These are phyloP conservation scores for Sarcophilus harrisii DNA, from an alignment of 2,797 vertebrate genomes.

Conservation along the genomic window DNA sequence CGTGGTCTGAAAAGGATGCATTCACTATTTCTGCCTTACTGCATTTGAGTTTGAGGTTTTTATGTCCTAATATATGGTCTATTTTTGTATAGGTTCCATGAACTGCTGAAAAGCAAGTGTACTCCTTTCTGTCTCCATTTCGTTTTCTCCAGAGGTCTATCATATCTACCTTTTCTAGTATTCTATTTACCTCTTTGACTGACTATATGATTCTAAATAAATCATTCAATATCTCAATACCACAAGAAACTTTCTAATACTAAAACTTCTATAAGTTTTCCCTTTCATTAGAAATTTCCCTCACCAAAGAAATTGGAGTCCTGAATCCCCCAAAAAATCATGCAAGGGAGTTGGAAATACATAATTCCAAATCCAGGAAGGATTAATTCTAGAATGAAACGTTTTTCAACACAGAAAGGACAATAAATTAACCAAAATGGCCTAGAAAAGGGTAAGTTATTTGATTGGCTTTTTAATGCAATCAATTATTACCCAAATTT, in stretches of 20 bases:
- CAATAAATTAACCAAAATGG: background rate
- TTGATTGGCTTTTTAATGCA: background rate
- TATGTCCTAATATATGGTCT: no score
- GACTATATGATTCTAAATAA: background rate
- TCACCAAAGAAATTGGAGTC: background rate
- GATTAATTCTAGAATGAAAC: background rate
- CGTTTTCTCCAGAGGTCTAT: no score
- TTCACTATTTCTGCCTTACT: no score
- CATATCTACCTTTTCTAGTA: no score
- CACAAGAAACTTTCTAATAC: background rate
- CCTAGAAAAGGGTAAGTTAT: background rate
- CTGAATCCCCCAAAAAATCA: background rate
- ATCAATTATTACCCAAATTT: background rate
- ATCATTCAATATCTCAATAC: background rate
- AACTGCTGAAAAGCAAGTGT: no score
- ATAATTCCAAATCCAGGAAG: background rate
- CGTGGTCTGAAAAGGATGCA: no score
- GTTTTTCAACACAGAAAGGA: background rate
- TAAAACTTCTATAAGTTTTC: background rate
- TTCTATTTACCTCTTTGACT: no score
- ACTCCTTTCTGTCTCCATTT: no score
- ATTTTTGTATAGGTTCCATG: no score
- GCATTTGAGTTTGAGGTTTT: no score
- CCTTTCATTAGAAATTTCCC: background rate
- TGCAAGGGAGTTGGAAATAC: background rate